phyloP scores from a whole-genome alignment of 2,797 vertebrate genomes.

The Apogon hyalosoma region DNA sequence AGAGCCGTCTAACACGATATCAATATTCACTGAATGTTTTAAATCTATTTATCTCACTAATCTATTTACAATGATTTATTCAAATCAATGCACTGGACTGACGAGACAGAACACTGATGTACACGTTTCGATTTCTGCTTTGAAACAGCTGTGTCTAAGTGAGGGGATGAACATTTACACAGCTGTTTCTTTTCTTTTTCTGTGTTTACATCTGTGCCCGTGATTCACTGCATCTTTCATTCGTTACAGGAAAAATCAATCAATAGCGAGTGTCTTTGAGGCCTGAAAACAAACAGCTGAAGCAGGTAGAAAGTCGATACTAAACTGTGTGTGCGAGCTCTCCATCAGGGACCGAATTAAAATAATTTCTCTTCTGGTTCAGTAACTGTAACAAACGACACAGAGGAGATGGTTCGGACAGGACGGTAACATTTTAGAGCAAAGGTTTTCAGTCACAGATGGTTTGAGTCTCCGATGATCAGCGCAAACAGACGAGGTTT shows the following conservation, averaged over 20 bases:
- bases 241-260: background rate
- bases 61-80: too few species aligned
- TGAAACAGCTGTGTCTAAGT: too few species aligned
- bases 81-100: too few species aligned
- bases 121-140: too few species aligned
- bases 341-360: background rate
- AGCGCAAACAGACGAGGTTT: conserved; percentile 9
- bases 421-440: background rate
- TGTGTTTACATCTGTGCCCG: background rate
- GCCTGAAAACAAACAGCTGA: background rate
- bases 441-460: conserved; percentile 50
- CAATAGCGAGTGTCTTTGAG: background rate
- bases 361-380: conserved; percentile 17
- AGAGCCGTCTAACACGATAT: too few species aligned
- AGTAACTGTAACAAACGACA: conserved; percentile 12
- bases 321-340: background rate
- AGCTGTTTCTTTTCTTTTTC: too few species aligned
- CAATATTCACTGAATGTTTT: too few species aligned
- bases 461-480: conserved; percentile 41
- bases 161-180: too few species aligned
- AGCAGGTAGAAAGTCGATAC: background rate
- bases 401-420: conserved; percentile 15
- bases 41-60: too few species aligned
- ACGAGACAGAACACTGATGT: too few species aligned
- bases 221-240: conserved; percentile 6